These are phyloP conservation scores for Neoseiulus cucumeris DNA, from an alignment of 1,140 invertebrate species.

Conservation along the genomic window DNA sequence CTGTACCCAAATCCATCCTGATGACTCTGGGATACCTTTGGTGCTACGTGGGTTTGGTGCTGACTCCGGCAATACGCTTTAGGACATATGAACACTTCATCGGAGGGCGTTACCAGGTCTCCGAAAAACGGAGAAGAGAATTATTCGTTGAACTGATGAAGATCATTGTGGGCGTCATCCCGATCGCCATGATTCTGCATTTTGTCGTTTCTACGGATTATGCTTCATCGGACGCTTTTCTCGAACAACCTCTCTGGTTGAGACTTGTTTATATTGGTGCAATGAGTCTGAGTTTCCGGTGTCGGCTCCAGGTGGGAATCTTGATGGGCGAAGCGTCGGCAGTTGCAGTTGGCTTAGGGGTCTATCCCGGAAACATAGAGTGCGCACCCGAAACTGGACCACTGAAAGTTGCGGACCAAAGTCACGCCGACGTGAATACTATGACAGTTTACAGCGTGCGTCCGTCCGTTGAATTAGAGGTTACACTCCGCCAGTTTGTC, in stretches of 20 bases:
- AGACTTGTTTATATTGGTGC: background rate
- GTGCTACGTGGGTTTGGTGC: background rate
- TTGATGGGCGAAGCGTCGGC: background rate
- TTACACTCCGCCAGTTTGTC: background rate
- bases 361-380: background rate
- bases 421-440: background rate
- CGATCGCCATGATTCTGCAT: background rate
- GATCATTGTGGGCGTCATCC: background rate
- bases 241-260: background rate
- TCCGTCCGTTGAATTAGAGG: background rate
- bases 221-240: background rate
- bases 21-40: background rate
- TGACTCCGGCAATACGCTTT: background rate
- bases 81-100: background rate
- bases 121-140: background rate
- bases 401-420: background rate
- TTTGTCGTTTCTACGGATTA: background rate
- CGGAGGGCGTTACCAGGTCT: background rate
- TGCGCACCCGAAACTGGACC: background rate
- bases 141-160: background rate
- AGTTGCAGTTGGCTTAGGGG: background rate
- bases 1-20: background rate
- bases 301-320: background rate
- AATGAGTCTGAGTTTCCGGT: background rate
- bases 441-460: background rate